phyloP scores from a whole-genome alignment of 35 echinoderm and acorn worm genomes.

The Heliocidaris tuberculata region DNA sequence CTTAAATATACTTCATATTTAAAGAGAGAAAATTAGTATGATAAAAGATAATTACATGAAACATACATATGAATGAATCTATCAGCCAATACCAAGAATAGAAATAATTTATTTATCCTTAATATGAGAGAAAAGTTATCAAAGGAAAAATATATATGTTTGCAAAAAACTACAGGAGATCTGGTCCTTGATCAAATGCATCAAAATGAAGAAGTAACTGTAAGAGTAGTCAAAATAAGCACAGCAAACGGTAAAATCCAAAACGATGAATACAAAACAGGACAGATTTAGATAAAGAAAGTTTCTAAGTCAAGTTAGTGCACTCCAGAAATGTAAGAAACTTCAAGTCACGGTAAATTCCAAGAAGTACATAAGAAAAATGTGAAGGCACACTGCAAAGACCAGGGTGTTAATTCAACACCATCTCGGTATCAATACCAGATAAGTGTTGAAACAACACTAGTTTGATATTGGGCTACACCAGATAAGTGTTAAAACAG shows the following conservation, averaged over 20 bases:
- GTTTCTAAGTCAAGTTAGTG: background rate
- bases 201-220: background rate
- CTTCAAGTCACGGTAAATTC: background rate
- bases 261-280: background rate
- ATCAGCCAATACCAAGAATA: too few species aligned
- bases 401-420: too few species aligned
- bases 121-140: background rate
- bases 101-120: too few species aligned
- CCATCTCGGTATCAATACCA: too few species aligned
- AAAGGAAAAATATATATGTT: background rate
- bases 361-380: background rate
- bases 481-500: too few species aligned
- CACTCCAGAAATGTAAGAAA: background rate
- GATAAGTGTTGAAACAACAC: too few species aligned
- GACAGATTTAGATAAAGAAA: background rate
- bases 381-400: too few species aligned
- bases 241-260: background rate
- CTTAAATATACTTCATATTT: too few species aligned
- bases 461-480: too few species aligned
- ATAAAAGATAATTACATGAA: too few species aligned
- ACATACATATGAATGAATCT: too few species aligned
- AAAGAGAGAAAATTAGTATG: too few species aligned
- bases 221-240: background rate
- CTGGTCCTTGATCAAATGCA: background rate
- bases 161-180: background rate